phyloP scores from a whole-genome alignment of 1,140 invertebrate genomes.

The Cydia fagiglandana region DNA sequence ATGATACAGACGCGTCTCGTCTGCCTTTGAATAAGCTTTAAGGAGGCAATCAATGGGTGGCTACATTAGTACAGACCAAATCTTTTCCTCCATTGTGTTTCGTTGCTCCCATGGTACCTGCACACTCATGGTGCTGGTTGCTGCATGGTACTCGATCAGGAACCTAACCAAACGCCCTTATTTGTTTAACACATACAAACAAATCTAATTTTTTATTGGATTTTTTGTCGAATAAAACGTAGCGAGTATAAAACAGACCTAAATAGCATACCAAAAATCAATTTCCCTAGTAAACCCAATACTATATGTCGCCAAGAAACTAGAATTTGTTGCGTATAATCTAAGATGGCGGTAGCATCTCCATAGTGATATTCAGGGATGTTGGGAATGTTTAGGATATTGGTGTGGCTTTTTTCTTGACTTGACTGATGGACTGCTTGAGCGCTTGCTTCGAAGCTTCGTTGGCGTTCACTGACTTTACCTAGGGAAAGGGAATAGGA shows the following conservation, averaged over 20 bases:
- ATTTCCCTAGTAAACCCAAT: background rate
- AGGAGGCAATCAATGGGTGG: too few relatives aligned
- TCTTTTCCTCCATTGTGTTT: background rate
- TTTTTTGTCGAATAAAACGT: background rate
- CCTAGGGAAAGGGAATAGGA: slow-evolving; percentile 41
- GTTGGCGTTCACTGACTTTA: slow-evolving; percentile 54
- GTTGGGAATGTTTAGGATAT: slow-evolving; percentile 39
- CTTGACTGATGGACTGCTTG: slow-evolving; percentile 60
- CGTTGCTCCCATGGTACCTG: background rate
- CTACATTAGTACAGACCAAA: too few relatives aligned
- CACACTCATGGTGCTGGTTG: too few relatives aligned
- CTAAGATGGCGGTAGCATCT: background rate
- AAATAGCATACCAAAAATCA: background rate
- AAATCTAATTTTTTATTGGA: background rate
- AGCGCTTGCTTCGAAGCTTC: slow-evolving; percentile 53
- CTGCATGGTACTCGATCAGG: background rate
- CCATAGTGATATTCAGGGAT: background rate
- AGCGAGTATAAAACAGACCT: background rate
- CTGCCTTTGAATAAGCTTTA: too few relatives aligned
- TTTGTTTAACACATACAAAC: background rate
- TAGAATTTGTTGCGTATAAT: background rate
- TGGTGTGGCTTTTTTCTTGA: slow-evolving; percentile 61
- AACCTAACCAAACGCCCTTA: background rate
- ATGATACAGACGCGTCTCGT: too few relatives aligned
- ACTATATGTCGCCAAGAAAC: background rate